phyloP scores from a whole-genome alignment of 2,113 vertebrate genomes.

The Epinephelus lanceolatus region DNA sequence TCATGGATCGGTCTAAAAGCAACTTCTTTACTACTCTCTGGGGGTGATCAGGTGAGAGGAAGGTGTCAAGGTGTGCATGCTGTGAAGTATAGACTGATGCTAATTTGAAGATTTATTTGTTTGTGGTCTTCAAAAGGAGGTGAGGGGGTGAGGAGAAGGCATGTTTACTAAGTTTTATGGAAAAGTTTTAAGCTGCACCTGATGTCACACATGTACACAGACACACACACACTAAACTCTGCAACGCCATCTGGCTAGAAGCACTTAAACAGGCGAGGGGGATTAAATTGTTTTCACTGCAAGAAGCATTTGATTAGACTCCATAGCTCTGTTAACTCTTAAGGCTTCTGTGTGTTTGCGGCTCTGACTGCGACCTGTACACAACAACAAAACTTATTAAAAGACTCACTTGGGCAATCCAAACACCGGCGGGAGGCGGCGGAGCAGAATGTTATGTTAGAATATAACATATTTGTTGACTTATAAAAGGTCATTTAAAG shows the following conservation, averaged over 20 bases:
- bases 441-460: constrained; percentile 14
- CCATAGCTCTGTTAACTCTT: constrained; percentile 21
- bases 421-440: constrained; percentile 33
- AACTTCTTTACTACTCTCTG: constrained; percentile 46
- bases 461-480: constrained; percentile 46
- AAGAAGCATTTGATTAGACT: constrained; percentile 50
- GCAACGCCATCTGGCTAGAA: constrained; percentile 38
- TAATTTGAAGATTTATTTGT: constrained; percentile 72
- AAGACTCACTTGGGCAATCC: constrained; percentile 3
- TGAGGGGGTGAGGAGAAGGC: background rate
- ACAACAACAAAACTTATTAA: constrained; percentile 14
- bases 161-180: constrained; percentile 61
- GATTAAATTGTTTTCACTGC: constrained; percentile 35
- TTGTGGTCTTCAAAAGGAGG: constrained; percentile 46
- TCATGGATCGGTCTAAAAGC: constrained; percentile 45
- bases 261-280: constrained; percentile 14
- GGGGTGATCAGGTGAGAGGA: constrained; percentile 40
- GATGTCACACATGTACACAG: constrained; percentile 29
- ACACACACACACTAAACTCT: constrained; percentile 6
- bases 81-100: constrained; percentile 34
- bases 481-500: constrained; percentile 46
- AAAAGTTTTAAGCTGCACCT: constrained; percentile 47
- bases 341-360: constrained; percentile 61
- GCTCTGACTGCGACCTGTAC: constrained; percentile 22
- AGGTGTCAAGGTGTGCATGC: constrained; percentile 46